Conservation (phyloP, 2,113 vertebrate species). For the Gymnocephalus cernua region DNA sequence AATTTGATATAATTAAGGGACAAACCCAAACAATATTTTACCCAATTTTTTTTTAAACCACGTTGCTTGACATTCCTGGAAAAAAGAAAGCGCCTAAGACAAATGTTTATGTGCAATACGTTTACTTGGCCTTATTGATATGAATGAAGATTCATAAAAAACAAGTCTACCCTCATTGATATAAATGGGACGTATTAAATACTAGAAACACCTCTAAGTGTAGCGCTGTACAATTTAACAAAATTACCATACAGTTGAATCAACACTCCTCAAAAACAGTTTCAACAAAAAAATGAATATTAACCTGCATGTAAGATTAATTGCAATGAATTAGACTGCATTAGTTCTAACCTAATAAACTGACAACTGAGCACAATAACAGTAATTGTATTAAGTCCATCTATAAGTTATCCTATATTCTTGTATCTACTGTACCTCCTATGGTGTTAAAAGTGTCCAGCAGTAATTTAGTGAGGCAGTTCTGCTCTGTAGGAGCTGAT, state of each 20-base stretch:
- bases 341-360: neutral
- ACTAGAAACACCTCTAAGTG: neutral
- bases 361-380: neutral
- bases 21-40: neutral
- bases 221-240: neutral
- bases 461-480: conserved; percentile 36
- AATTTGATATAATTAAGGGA: neutral
- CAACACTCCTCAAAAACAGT: neutral
- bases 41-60: neutral
- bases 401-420: neutral
- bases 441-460: conserved; percentile 13
- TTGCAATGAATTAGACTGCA: neutral
- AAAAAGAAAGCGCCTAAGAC: neutral
- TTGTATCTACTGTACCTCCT: neutral
- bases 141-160: neutral
- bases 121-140: neutral
- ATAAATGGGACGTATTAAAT: neutral
- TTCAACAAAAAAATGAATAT: conserved; percentile 3
- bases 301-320: neutral
- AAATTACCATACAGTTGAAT: neutral
- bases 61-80: neutral
- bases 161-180: neutral
- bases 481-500: conserved; percentile 38
- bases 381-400: conserved; percentile 4
- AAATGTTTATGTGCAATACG: neutral